Evolutionary conservation across 2,888 invertebrate genomes (phyloP).

Genomic region (Phyllotreta striolata): DNA sequence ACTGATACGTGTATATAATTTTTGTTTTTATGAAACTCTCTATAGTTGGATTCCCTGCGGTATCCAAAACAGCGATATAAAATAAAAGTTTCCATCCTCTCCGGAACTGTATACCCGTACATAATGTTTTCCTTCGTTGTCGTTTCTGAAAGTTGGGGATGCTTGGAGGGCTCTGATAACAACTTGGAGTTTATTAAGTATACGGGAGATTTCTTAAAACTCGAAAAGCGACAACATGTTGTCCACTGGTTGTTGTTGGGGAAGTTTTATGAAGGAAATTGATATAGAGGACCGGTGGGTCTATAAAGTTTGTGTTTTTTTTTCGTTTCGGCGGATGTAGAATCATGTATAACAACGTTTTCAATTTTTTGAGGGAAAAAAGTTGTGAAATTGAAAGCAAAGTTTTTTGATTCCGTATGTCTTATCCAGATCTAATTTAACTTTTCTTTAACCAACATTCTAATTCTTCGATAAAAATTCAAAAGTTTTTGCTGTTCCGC

Average conservation of each 20-base stretch:
- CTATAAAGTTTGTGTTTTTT: slow-evolving; percentile 21
- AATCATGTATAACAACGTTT: slow-evolving; percentile 19
- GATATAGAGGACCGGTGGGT: slow-evolving; percentile 23
- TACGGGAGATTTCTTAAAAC: slow-evolving; percentile 26
- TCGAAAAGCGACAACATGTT: slow-evolving; percentile 26
- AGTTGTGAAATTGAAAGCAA: slow-evolving; percentile 7
- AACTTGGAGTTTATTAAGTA: slow-evolving; percentile 32
- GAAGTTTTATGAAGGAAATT: slow-evolving; percentile 27
- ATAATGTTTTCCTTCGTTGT: not conserved
- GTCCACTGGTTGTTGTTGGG: slow-evolving; percentile 25
- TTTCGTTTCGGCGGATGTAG: slow-evolving; percentile 6
- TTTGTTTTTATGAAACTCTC: too few species aligned
- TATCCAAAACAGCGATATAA: too few species aligned
- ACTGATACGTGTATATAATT: too few species aligned
- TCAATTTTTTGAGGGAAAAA: slow-evolving; percentile 16
- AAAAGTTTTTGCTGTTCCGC: too few species aligned
- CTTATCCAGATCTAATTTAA: slow-evolving; percentile 21
- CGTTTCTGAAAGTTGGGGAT: slow-evolving; percentile 1
- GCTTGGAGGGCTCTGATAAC: slow-evolving; percentile 32
- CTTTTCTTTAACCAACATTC: slow-evolving; percentile 13
- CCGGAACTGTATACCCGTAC: slow-evolving; percentile 1
- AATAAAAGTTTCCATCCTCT: not conserved
- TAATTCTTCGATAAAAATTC: not conserved
- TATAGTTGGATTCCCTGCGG: too few species aligned
- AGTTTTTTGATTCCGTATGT: slow-evolving; percentile 9